Evolutionary conservation across 2,797 vertebrate species (phyloP).

Genomic region (Centropyge bicolor): DNA sequence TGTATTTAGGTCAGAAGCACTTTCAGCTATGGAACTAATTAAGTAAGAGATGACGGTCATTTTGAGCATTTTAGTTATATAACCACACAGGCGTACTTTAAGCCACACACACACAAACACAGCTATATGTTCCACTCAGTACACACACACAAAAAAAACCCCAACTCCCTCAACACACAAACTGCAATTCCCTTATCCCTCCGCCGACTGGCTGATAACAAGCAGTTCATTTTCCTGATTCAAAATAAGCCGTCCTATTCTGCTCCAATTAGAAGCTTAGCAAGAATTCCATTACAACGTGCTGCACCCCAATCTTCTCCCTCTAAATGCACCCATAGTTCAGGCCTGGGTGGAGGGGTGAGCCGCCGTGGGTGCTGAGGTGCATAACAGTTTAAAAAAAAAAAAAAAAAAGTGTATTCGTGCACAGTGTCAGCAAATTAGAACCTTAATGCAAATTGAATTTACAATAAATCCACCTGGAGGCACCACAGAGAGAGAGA

Average conservation of each 20-base stretch:
- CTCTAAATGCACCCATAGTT: slow-evolving; percentile 24
- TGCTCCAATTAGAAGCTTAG: slow-evolving; percentile 71
- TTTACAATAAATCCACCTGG: slow-evolving; percentile 80
- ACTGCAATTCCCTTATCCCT: slow-evolving; percentile 55
- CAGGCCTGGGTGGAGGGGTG: slow-evolving; percentile 2
- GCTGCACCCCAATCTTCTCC: slow-evolving; percentile 28
- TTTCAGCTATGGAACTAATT: slow-evolving; percentile 65
- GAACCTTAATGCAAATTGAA: slow-evolving; percentile 82
- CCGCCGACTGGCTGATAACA: slow-evolving; percentile 57
- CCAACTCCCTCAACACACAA: slow-evolving; percentile 50
- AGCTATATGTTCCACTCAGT: slow-evolving; percentile 40
- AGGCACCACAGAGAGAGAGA: slow-evolving; percentile 37
- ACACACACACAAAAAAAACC: slow-evolving; percentile 40
- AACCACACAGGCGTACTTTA: slow-evolving; percentile 39
- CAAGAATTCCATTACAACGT: slow-evolving; percentile 58
- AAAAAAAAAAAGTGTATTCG: slow-evolving; percentile 34
- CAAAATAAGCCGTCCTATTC: slow-evolving; percentile 60
- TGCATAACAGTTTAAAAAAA: slow-evolving; percentile 44
- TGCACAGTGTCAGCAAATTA: slow-evolving; percentile 82
- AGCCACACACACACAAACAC: slow-evolving; percentile 35
- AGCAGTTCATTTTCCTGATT: slow-evolving; percentile 61
- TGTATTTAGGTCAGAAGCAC: slow-evolving; percentile 63
- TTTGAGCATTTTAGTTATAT: slow-evolving; percentile 50
- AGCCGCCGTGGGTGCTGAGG: slow-evolving; percentile 21
- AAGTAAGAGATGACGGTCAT: slow-evolving; percentile 57